Evolutionary conservation across 2,888 invertebrate species (phyloP).

Genomic region (Hymenopus coronatus): DNA sequence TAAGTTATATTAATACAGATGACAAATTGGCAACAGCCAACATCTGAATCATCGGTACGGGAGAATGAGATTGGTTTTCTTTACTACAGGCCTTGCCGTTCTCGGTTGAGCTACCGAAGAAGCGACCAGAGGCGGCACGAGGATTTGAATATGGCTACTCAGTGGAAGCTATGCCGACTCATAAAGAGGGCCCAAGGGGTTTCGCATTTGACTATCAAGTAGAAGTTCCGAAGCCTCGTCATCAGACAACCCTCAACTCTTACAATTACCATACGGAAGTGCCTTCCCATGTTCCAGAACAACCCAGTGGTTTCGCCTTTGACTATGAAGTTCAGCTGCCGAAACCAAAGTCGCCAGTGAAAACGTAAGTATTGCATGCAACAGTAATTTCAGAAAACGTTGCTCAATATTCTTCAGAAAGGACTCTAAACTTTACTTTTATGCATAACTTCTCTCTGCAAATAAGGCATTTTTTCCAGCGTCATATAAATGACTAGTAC

Average conservation of each 20-base stretch:
- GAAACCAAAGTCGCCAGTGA: neutral
- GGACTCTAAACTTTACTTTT: no score
- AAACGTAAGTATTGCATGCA: neutral
- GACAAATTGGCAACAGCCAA: no score
- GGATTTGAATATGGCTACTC: neutral
- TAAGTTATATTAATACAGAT: no score
- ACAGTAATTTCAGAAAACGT: no score
- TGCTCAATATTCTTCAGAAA: no score
- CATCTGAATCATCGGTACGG: no score
- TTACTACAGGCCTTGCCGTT: neutral
- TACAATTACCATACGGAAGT: neutral
- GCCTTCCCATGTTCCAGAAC: neutral
- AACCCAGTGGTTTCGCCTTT: neutral
- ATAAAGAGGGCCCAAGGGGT: neutral
- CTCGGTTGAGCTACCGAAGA: neutral
- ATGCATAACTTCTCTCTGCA: no score
- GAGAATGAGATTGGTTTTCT: neutral
- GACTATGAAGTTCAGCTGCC: neutral
- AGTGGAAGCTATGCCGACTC: neutral
- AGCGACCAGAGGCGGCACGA: neutral
- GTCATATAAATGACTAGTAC: no score
- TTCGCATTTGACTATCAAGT: neutral
- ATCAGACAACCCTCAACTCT: neutral
- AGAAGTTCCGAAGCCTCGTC: neutral
- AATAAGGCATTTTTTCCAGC: no score